phyloP scores from a whole-genome alignment of 2,113 vertebrate genomes.

The Ovis canadensis region DNA sequence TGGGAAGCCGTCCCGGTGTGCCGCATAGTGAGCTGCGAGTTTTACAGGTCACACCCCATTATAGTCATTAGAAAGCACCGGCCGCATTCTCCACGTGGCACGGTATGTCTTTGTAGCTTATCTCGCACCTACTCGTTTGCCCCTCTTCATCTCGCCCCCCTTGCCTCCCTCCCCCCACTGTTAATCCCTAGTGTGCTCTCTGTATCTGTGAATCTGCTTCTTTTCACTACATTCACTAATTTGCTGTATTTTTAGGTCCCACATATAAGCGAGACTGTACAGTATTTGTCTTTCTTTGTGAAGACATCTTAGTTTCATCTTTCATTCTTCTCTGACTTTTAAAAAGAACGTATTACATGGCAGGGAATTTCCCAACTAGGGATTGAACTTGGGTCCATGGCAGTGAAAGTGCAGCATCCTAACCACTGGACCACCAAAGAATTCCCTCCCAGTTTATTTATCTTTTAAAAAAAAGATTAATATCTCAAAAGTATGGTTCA shows the following conservation, averaged over 20 bases:
- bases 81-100: fast-evolving
- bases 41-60: fast-evolving
- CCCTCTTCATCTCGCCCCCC: neutral
- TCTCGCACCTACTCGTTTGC: fast-evolving
- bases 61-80: fast-evolving
- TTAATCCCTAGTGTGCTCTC: fast-evolving
- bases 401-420: neutral
- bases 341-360: neutral
- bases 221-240: no score
- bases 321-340: neutral
- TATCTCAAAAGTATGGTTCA: neutral
- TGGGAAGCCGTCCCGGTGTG: neutral
- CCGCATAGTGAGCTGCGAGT: fast-evolving
- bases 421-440: neutral
- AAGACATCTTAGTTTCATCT: neutral
- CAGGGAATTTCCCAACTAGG: neutral
- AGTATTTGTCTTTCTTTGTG: neutral
- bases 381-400: neutral
- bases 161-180: neutral
- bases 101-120: fast-evolving
- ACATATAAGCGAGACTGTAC: neutral
- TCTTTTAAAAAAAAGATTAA: neutral
- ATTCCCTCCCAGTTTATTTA: neutral
- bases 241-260: neutral
- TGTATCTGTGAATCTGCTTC: neutral